Conservation (phyloP, 2,113 vertebrate species). For the Zonotrichia leucophrys region DNA sequence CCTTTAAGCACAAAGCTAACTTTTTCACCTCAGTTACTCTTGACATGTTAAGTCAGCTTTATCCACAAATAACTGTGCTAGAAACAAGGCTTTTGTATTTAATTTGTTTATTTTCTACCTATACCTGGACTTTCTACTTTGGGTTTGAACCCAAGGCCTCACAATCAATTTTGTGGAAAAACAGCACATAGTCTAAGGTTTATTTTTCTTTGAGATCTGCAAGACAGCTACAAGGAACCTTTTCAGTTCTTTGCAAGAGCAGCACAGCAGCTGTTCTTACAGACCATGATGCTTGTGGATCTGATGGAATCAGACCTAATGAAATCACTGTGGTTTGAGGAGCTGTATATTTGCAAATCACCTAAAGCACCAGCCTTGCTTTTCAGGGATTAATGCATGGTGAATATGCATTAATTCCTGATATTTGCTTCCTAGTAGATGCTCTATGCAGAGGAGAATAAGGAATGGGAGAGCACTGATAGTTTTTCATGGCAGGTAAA, state of each 20-base stretch:
- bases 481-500: background rate
- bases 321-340: background rate
- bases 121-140: background rate
- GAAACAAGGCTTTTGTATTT: background rate
- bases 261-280: background rate
- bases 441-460: background rate
- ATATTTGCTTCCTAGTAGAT: background rate
- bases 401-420: background rate
- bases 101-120: background rate
- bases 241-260: background rate
- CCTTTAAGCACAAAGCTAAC: background rate
- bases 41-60: background rate
- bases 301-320: background rate
- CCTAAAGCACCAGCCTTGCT: background rate
- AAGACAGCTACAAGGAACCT: background rate
- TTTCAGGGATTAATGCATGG: background rate
- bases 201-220: background rate
- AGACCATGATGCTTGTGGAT: background rate
- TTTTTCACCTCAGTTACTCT: background rate
- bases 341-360: background rate
- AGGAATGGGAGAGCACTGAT: background rate
- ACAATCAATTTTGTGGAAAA: background rate
- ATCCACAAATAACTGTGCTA: constrained; percentile 2
- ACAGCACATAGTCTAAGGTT: background rate
- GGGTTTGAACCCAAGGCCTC: background rate